A percentile compares a stretch with the other conserved stretches of the same genome.
These are phyloP conservation scores for Acromyrmex heyeri DNA, from an alignment of 1,140 invertebrate species.

Conservation along the genomic window DNA sequence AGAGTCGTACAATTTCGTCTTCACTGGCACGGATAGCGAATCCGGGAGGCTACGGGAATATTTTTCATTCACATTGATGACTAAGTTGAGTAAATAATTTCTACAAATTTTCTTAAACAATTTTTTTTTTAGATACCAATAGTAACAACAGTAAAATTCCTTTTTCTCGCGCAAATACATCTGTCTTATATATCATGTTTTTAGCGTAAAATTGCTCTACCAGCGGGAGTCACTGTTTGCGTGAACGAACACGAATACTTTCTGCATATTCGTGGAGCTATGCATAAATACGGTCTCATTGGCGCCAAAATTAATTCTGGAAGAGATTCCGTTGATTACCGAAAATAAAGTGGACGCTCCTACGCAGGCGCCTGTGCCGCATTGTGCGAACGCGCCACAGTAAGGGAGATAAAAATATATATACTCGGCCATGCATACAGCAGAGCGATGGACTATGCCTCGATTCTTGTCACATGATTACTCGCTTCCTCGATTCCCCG, in stretches of 20 bases:
- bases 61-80: conserved; percentile 17
- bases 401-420: conserved; percentile 59
- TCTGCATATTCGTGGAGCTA: conserved; percentile 36
- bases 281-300: conserved; percentile 51
- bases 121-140: neutral
- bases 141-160: neutral
- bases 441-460: neutral
- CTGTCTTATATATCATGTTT: neutral
- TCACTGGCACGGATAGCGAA: conserved; percentile 70
- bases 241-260: conserved; percentile 17
- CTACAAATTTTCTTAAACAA: conserved; percentile 46
- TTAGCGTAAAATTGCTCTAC: neutral
- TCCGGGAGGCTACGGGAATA: conserved; percentile 57
- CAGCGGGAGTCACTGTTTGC: neutral
- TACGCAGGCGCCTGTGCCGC: conserved; percentile 50
- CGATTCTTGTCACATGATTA: conserved; percentile 63
- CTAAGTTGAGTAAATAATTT: conserved; percentile 54
- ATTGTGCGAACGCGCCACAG: conserved; percentile 38
- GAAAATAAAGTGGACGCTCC: conserved; percentile 56
- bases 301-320: conserved; percentile 61
- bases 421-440: neutral
- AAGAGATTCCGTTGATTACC: conserved; percentile 54
- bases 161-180: neutral
- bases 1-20: conserved; percentile 70
- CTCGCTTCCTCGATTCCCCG: conserved; percentile 36